phyloP scores from a whole-genome alignment of 2,113 vertebrate species.

The Odocoileus virginianus region DNA sequence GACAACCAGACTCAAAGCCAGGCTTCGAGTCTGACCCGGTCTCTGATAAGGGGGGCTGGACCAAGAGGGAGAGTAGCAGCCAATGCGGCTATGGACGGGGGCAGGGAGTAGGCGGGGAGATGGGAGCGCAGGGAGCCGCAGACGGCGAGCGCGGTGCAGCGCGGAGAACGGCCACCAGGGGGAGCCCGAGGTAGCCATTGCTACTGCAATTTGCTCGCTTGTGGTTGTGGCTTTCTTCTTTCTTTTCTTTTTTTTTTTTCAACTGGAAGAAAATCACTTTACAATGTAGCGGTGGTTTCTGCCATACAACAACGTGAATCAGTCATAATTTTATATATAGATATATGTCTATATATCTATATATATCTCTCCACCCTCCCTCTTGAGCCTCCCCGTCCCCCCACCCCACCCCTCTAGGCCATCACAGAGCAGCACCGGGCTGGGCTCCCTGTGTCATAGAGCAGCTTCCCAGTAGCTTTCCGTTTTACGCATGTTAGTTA shows the following conservation, averaged over 20 bases:
- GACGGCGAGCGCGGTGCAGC: fast-evolving
- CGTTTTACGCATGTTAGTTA: neutral
- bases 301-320: neutral
- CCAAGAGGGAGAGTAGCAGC: neutral
- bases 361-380: neutral
- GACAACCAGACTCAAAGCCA: neutral
- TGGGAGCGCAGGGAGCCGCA: fast-evolving
- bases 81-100: fast-evolving
- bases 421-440: neutral
- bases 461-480: neutral
- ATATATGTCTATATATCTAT: neutral
- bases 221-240: neutral
- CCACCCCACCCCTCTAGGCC: neutral
- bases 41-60: neutral
- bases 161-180: neutral
- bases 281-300: neutral
- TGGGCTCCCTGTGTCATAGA: neutral
- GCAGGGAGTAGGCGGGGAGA: fast-evolving
- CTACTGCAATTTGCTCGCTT: neutral
- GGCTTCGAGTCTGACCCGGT: neutral
- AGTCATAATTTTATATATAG: neutral
- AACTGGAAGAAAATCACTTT: neutral
- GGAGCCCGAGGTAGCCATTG: neutral
- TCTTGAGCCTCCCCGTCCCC: neutral
- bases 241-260: neutral